Evolutionary conservation across 2,113 vertebrate genomes (phyloP).

Genomic region (Ellobius talpinus): DNA sequence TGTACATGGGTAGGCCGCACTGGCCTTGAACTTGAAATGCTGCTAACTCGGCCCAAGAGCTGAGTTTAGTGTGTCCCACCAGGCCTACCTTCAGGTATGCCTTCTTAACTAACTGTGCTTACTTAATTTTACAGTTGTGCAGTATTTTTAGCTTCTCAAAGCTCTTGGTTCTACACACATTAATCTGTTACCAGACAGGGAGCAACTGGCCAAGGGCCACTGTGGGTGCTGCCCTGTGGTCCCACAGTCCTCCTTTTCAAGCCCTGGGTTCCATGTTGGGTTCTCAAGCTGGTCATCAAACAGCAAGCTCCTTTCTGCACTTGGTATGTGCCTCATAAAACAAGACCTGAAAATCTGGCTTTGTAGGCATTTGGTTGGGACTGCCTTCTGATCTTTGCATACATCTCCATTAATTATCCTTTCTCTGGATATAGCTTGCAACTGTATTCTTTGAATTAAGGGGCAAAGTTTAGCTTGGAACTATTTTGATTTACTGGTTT

Average conservation of each 20-base stretch:
- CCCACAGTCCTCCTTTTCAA: neutral
- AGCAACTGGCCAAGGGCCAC: neutral
- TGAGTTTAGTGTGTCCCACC: neutral
- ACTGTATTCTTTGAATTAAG: slow-evolving; percentile 49
- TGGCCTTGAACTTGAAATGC: neutral
- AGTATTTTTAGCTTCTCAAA: neutral
- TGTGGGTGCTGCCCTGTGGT: neutral
- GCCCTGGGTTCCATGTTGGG: neutral
- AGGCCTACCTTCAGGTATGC: neutral
- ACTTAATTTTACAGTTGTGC: neutral
- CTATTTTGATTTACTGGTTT: slow-evolving; percentile 73
- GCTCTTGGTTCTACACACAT: neutral
- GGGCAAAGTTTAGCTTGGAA: slow-evolving; percentile 57
- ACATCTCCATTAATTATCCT: slow-evolving; percentile 8
- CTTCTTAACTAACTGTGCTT: neutral
- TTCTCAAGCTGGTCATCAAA: neutral
- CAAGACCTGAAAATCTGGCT: neutral
- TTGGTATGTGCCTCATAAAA: neutral
- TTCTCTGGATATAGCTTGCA: slow-evolving; percentile 48
- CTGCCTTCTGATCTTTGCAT: slow-evolving; percentile 42
- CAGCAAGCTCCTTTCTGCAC: neutral
- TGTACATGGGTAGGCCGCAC: neutral
- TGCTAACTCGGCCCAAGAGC: neutral
- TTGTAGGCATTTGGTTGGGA: neutral
- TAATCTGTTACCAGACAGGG: neutral